A percentile compares a stretch with the other conserved stretches of the same genome.
These are phyloP conservation scores for Opisthograptis luteolata DNA, from an alignment of 2,888 invertebrate species.

Conservation along the genomic window DNA sequence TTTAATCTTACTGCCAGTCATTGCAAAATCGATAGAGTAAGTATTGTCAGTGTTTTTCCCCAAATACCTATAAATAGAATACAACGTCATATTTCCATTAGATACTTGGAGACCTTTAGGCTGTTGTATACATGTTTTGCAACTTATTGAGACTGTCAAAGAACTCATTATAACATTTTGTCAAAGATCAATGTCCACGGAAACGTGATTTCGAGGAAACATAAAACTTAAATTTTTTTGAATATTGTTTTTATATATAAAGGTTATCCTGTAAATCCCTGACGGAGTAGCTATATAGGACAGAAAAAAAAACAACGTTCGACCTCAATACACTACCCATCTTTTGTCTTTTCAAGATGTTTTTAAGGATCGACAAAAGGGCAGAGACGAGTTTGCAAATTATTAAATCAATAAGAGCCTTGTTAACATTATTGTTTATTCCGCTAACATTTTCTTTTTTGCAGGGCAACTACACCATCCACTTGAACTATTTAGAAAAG, in stretches of 20 bases:
- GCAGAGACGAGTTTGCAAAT: not conserved
- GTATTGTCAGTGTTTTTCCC: no score
- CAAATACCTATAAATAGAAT: no score
- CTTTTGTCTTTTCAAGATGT: no score
- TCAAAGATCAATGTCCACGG: not conserved
- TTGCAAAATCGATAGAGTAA: constrained; percentile 69
- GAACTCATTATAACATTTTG: no score
- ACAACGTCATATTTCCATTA: no score
- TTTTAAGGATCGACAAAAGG: constrained; percentile 19
- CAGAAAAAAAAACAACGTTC: constrained; percentile 18
- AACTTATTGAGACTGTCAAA: no score
- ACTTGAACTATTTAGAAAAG: constrained; percentile 58
- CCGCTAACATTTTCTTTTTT: constrained; percentile 36
- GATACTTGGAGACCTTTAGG: no score
- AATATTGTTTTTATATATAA: constrained; percentile 24
- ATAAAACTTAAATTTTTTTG: constrained; percentile 2
- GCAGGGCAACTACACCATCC: constrained; percentile 67
- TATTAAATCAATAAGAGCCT: no score
- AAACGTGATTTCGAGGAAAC: not conserved
- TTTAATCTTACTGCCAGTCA: constrained; percentile 59
- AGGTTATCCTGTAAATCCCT: constrained; percentile 7
- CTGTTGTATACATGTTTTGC: no score
- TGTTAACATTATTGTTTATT: not conserved
- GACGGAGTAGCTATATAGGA: constrained; percentile 5
- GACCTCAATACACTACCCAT: no score